A percentile compares a stretch with the other conserved stretches of the same genome.
Evolutionary conservation across 2,113 vertebrate species (phyloP).

Genomic region (pig (Sus scrofa)): T2T-Sscrofa CM000818.6:126699001-126699500

Average conservation of each 20-base stretch:
- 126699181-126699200: neutral
- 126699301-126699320: neutral
- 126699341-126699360: neutral
- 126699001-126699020: neutral
- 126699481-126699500: too few species aligned
- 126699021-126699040: neutral
- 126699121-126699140: neutral
- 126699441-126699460: too few species aligned
- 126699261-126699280: neutral
- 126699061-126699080: neutral
- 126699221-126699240: neutral
- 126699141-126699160: neutral
- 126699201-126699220: neutral
- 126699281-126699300: neutral
- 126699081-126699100: neutral
- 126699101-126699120: neutral
- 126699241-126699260: constrained; percentile 5
- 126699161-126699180: neutral
- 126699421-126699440: too few species aligned
- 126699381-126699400: too few species aligned
- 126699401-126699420: too few species aligned
- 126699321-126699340: neutral
- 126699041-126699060: neutral
- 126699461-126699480: too few species aligned
- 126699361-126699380: too few species aligned